These are phyloP conservation scores for Choristoneura rosaceana DNA, from an alignment of 2,888 invertebrate species.

Conservation along the genomic window DNA sequence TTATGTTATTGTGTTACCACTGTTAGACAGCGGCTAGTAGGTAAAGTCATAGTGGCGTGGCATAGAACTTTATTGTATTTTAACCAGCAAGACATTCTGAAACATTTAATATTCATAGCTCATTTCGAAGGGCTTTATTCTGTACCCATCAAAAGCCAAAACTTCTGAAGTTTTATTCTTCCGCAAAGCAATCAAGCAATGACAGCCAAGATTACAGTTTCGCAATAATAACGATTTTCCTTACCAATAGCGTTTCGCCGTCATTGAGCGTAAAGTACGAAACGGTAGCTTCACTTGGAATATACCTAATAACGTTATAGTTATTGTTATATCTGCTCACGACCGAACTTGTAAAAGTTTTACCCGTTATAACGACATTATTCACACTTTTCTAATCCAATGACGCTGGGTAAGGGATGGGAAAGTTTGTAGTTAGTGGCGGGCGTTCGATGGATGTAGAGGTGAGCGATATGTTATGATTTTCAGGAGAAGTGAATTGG, in stretches of 20 bases:
- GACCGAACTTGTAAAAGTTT: constrained; percentile 53
- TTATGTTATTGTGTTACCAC: not conserved
- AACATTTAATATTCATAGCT: no score
- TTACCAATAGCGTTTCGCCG: constrained; percentile 74
- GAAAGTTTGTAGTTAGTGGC: constrained; percentile 46
- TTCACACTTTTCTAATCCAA: not conserved
- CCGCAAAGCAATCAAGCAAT: constrained; percentile 18
- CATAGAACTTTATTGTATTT: no score
- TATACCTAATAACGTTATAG: constrained; percentile 77
- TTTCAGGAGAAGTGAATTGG: constrained; percentile 46
- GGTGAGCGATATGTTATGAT: constrained; percentile 49
- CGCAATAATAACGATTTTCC: constrained; percentile 65
- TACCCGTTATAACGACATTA: not conserved
- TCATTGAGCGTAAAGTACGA: constrained; percentile 75
- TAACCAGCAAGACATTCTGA: no score
- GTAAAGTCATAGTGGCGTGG: no score
- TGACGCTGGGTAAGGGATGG: constrained; percentile 45
- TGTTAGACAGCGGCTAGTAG: not conserved
- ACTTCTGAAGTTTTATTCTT: not conserved
- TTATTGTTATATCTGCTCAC: constrained; percentile 76
- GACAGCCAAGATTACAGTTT: constrained; percentile 24
- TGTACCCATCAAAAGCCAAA: not conserved
- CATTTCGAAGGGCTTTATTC: not conserved
- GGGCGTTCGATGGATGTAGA: constrained; percentile 55
- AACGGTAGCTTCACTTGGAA: constrained; percentile 66